Percentiles rank a stretch among this genome's conserved stretches.
phyloP scores from a whole-genome alignment of 2,888 invertebrate genomes.

The Sturmia bella region DNA sequence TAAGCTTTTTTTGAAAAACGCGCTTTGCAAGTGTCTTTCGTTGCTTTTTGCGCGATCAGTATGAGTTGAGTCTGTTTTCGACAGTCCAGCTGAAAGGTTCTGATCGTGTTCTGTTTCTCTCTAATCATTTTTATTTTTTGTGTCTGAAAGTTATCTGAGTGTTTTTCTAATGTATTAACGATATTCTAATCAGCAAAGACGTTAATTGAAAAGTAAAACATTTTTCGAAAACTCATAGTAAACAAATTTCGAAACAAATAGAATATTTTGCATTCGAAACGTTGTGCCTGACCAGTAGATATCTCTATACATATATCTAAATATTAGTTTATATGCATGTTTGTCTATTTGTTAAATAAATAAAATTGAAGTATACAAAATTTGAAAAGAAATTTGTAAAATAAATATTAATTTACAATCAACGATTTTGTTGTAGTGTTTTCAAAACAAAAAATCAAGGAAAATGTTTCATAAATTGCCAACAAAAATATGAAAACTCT shows the following conservation, averaged over 20 bases:
- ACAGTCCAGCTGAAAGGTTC: slow-evolving; percentile 80
- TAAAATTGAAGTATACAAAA: slow-evolving; percentile 17
- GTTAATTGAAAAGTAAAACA: slow-evolving; percentile 50
- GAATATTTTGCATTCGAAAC: slow-evolving; percentile 7
- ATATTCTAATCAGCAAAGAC: slow-evolving; percentile 16
- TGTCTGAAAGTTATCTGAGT: not conserved
- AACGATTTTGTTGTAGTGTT: slow-evolving; percentile 11
- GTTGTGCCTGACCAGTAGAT: slow-evolving; percentile 6
- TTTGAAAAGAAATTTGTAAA: slow-evolving; percentile 36
- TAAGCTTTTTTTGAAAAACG: slow-evolving; percentile 31
- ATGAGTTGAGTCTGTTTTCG: slow-evolving; percentile 78
- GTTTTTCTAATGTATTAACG: slow-evolving; percentile 42
- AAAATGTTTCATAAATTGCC: not conserved
- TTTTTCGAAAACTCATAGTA: not conserved
- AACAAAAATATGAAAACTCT: slow-evolving; percentile 9
- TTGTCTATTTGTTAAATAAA: slow-evolving; percentile 14
- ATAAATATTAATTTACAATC: slow-evolving; percentile 39
- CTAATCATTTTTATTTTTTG: not conserved
- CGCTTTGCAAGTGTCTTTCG: slow-evolving; percentile 65
- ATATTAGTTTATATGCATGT: slow-evolving; percentile 20
- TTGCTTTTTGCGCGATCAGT: slow-evolving; percentile 77
- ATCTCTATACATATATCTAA: too few species aligned
- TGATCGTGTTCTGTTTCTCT: slow-evolving; percentile 61
- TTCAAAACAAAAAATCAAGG: not conserved
- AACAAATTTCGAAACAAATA: slow-evolving; percentile 14